These are phyloP conservation scores for Hafferia zeledoni DNA, from an alignment of 2,797 vertebrate genomes.

Conservation along the genomic window DNA sequence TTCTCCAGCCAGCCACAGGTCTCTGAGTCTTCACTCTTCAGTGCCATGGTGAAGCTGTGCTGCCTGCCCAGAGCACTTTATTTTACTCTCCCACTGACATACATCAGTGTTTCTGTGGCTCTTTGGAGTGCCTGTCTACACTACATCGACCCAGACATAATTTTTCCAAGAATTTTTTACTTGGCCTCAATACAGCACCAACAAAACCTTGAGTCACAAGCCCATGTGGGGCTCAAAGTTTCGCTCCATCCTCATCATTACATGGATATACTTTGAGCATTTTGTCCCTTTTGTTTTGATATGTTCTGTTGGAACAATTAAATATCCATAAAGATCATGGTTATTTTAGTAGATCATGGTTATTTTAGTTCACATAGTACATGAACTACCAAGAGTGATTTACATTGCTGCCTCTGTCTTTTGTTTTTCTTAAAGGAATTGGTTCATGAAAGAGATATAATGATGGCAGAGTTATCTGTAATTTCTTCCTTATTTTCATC, in stretches of 20 bases:
- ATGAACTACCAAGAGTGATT: not conserved
- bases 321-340: not conserved
- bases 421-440: not conserved
- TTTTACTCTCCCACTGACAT: not conserved
- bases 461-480: not conserved
- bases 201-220: not conserved
- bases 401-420: not conserved
- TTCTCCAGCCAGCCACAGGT: not conserved
- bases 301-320: not conserved
- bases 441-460: not conserved
- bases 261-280: fast-evolving
- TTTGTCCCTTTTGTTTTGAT: not conserved
- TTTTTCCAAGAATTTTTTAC: not conserved
- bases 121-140: not conserved
- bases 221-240: not conserved
- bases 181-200: not conserved
- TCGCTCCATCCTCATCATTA: not conserved
- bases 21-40: not conserved
- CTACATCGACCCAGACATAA: not conserved
- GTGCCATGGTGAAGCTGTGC: fast-evolving
- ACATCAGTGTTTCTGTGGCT: not conserved
- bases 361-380: not conserved
- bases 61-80: not conserved
- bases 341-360: not conserved
- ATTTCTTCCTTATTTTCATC: not conserved